phyloP scores from a whole-genome alignment of 1,140 invertebrate genomes.

The Episyrphus balteatus region DNA sequence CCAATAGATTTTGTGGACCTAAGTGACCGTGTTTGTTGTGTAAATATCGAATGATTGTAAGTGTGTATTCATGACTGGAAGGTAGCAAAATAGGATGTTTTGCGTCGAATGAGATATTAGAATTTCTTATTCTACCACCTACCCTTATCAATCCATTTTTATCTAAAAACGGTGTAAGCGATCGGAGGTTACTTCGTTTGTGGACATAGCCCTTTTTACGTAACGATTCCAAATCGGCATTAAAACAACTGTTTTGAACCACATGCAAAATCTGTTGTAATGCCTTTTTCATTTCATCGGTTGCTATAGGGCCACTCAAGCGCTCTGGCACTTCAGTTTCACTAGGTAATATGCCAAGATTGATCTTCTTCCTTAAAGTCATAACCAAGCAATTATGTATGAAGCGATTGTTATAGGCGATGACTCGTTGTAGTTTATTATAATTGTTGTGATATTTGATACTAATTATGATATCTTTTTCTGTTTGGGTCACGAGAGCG shows the following conservation, averaged over 20 bases:
- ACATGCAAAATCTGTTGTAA: too few species aligned
- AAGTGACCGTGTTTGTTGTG: constrained; percentile 27
- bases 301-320: too few species aligned
- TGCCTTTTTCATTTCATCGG: too few species aligned
- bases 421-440: constrained; percentile 1
- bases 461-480: not conserved
- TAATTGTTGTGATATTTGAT: constrained; percentile 1
- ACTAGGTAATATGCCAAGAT: too few species aligned
- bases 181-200: too few species aligned
- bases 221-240: too few species aligned
- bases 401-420: constrained; percentile 5
- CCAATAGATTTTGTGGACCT: constrained; percentile 22
- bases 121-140: constrained; percentile 29
- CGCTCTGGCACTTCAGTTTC: too few species aligned
- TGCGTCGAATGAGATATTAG: constrained; percentile 18
- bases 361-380: too few species aligned
- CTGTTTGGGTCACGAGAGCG: not conserved
- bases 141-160: constrained; percentile 29
- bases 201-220: too few species aligned
- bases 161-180: constrained; percentile 29
- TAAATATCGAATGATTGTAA: constrained; percentile 24
- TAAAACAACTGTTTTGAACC: too few species aligned
- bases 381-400: too few species aligned
- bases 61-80: constrained; percentile 21
- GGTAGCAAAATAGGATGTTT: constrained; percentile 37